Evolutionary conservation across 1,140 invertebrate genomes (phyloP).

Genomic region (Saxidomus purpurata): DNA sequence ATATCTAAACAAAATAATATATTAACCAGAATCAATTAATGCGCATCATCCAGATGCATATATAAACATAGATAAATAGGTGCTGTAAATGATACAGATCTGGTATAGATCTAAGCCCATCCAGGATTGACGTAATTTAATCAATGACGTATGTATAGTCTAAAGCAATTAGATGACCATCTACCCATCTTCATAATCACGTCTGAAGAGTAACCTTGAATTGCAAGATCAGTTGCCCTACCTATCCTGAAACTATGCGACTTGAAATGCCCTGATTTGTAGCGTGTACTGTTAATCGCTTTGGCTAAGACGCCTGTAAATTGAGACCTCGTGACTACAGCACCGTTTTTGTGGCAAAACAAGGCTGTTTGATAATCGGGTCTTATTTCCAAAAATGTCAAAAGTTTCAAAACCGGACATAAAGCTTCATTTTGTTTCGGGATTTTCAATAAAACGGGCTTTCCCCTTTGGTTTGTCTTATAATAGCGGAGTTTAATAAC

Average conservation of each 20-base stretch:
- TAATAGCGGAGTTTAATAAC: background rate
- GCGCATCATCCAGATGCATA: too few species aligned
- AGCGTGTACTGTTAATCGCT: background rate
- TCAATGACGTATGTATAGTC: background rate
- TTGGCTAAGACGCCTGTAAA: background rate
- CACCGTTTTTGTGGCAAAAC: constrained; percentile 12
- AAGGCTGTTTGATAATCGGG: background rate
- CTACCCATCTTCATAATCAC: background rate
- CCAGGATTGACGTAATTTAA: too few species aligned
- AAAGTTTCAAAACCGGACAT: too few species aligned
- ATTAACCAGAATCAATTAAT: background rate
- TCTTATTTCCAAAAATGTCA: background rate
- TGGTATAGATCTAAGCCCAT: background rate
- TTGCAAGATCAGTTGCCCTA: background rate
- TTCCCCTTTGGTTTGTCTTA: background rate
- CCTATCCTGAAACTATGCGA: constrained; percentile 6
- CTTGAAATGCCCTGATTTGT: background rate
- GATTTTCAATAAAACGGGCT: background rate
- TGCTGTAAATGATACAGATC: background rate
- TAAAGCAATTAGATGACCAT: constrained; percentile 2
- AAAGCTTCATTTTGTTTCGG: background rate
- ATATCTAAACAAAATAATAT: constrained; percentile 4
- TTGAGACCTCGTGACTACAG: background rate
- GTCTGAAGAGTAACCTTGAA: background rate
- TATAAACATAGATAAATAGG: too few species aligned